Base-by-base conservation (phyloP, 2,888 invertebrate species). In the Drepana falcataria region DNA sequence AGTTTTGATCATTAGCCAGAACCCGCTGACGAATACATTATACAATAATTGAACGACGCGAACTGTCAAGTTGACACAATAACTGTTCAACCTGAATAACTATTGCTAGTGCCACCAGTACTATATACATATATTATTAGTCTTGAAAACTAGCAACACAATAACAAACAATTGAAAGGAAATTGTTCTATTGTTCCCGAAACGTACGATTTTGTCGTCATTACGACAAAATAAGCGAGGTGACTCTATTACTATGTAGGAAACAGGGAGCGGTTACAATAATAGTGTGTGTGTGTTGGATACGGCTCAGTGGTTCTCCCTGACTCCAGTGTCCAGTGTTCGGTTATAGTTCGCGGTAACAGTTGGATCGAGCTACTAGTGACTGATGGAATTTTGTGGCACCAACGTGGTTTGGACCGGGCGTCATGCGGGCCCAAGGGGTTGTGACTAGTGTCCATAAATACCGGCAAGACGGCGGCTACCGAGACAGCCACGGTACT, bases 391-490 rank as follows among this genome's bases (percentile, higher is more conserved):
- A 83, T 77, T 79, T 81, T 76, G 79, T 78, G 78, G 70, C 70
- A 69, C 70, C 74, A 71, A 73, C 73, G 77, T 76, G 71, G 68
- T 72, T 67, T 73, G 65, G 74, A 74, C 65, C 74, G 82, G 80
- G 77, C 85, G 87, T 60, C 83, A 89, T 89, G 89, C 81, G 61
- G 81, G 75, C 75, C 80, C 80, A 68, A 77, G 78, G 73, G 81
- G 79, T 79, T 82, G 76, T 76, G 81, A 78, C 78, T 87, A 86
- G 83, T 68, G 74, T 64, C 66, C 68, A 60, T 69, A 64, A 72
- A 83, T 73, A 82, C 76, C 81, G 73, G 72, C 89, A 90, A 85
- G 71, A 90, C 90, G 90, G 90, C 89, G 78, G 74, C 84, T 63
- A 78, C 83, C 65, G 83, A 83, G 68, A 68, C 84, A 67, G 79